Evolutionary conservation across 2,113 vertebrate species (phyloP).

Genomic region (Mormyrus iriodes): DNA sequence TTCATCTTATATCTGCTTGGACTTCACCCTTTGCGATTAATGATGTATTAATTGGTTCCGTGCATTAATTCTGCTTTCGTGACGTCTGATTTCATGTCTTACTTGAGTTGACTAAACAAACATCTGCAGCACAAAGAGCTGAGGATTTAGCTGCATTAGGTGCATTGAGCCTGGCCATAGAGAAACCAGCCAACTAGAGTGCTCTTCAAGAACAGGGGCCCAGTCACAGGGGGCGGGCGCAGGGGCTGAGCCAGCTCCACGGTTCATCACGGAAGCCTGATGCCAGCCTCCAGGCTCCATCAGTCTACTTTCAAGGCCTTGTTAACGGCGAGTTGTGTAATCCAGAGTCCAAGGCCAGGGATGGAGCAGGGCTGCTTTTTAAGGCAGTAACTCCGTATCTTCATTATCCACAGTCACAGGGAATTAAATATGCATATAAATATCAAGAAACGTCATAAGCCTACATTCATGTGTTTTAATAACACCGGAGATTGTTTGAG

Average conservation of each 20-base stretch:
- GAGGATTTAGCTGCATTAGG: not conserved
- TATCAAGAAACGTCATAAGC: not conserved
- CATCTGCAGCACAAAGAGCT: not conserved
- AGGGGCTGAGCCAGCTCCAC: not conserved
- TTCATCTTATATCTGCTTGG: not conserved
- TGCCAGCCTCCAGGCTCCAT: not conserved
- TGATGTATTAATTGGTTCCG: not conserved
- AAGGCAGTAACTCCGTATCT: not conserved
- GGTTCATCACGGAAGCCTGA: not conserved
- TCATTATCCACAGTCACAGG: not conserved
- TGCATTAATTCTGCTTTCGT: not conserved
- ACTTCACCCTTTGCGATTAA: not conserved
- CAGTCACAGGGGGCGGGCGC: not conserved
- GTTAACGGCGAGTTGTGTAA: not conserved
- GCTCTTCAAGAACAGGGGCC: not conserved
- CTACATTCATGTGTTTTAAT: not conserved
- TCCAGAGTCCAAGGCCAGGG: not conserved
- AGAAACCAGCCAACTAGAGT: not conserved
- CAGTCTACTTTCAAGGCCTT: not conserved
- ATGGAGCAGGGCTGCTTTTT: not conserved
- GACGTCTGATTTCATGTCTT: not conserved
- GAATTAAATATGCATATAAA: not conserved
- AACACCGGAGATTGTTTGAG: not conserved
- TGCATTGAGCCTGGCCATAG: not conserved
- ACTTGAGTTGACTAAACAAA: not conserved